Evolutionary conservation across 2,888 invertebrate genomes (phyloP).

Genomic region (Drosophila prolongata): DNA sequence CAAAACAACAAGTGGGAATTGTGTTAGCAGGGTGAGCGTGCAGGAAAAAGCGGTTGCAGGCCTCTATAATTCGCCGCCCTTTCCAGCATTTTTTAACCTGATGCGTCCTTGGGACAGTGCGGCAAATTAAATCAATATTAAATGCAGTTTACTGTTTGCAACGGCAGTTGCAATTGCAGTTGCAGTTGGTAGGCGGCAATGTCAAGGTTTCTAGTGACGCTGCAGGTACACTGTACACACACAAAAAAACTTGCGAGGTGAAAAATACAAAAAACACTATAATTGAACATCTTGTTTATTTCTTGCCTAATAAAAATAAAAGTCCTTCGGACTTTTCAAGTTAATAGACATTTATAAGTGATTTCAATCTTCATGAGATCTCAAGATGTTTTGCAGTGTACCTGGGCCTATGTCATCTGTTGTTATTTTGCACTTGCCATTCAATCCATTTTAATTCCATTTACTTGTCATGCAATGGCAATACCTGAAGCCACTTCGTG

Average conservation of each 20-base stretch:
- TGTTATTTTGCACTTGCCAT: conserved; percentile 23
- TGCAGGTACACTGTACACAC: conserved; percentile 3
- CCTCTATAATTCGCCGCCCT: conserved; percentile 10
- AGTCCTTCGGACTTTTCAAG: too few species aligned
- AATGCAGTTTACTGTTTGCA: conserved; percentile 55
- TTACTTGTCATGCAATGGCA: conserved; percentile 41
- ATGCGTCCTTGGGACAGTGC: conserved; percentile 47
- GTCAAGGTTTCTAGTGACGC: conserved; percentile 42
- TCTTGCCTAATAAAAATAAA: too few species aligned
- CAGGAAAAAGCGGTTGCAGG: conserved; percentile 14
- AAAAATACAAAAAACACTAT: too few species aligned
- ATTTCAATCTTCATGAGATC: neutral
- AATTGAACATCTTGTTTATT: too few species aligned
- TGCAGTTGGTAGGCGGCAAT: conserved; percentile 32
- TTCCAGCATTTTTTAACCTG: conserved; percentile 2
- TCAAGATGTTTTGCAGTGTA: neutral
- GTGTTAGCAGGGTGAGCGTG: conserved; percentile 17
- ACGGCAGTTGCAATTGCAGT: conserved; percentile 33
- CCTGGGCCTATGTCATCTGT: conserved; percentile 7
- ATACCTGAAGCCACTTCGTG: conserved; percentile 6
- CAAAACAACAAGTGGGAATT: conserved; percentile 41
- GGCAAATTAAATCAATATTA: conserved; percentile 73
- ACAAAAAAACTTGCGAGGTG: neutral
- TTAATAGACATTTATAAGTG: neutral
- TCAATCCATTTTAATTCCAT: conserved; percentile 34